phyloP scores from a whole-genome alignment of 2,113 vertebrate genomes.

The Eira barbara region DNA sequence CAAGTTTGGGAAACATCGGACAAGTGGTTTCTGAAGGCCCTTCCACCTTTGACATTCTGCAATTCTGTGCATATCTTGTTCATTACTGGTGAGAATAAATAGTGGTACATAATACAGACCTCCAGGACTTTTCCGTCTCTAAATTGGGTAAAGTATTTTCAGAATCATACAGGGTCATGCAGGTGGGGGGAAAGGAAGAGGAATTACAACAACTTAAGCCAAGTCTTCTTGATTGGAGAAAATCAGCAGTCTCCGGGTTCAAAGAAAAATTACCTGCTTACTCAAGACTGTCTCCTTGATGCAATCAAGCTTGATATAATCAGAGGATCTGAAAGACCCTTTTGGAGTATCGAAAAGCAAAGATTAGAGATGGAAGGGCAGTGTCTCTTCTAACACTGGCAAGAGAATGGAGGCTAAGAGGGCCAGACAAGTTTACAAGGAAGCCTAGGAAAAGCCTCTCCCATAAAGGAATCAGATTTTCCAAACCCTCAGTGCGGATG shows the following conservation, averaged over 20 bases:
- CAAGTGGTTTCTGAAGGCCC: neutral
- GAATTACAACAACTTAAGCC: neutral
- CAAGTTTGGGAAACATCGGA: neutral
- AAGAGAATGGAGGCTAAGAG: neutral
- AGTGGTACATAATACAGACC: neutral
- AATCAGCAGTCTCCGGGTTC: neutral
- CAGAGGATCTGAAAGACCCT: neutral
- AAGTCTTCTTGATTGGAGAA: conserved; percentile 38
- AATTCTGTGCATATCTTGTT: conserved; percentile 3
- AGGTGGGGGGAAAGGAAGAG: neutral
- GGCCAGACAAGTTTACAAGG: neutral
- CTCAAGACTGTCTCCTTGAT: neutral
- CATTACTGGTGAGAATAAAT: neutral
- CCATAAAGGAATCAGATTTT: conserved; percentile 1
- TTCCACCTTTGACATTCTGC: neutral
- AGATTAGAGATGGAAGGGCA: neutral
- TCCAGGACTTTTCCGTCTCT: neutral
- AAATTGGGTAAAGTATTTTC: neutral
- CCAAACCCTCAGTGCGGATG: neutral
- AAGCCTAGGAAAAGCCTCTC: neutral
- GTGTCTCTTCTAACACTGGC: neutral
- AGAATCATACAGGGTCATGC: neutral
- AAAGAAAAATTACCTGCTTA: conserved; percentile 22
- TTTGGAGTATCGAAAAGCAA: neutral
- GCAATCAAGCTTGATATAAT: conserved; percentile 4